Percentiles rank a stretch among this genome's conserved stretches.
Evolutionary conservation across 2,797 vertebrate species (phyloP).

Genomic region (Ceryle rudis): DNA sequence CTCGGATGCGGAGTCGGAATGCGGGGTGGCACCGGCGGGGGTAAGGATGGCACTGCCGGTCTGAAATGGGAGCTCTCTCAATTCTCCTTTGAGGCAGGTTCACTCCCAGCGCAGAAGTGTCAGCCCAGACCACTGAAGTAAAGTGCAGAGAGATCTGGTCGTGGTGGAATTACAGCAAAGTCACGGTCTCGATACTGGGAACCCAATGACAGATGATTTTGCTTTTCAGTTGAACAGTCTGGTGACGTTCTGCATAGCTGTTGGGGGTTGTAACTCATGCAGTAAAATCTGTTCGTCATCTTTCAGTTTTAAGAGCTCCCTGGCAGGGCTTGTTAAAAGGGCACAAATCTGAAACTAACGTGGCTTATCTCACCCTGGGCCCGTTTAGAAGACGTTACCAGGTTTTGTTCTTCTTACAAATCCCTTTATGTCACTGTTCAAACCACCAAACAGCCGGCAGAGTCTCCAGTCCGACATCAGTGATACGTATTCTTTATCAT

Average conservation of each 20-base stretch:
- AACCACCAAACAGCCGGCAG: neutral
- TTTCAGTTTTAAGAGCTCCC: conserved; percentile 14
- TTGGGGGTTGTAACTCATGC: neutral
- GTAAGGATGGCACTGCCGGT: neutral
- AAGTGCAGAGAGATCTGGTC: neutral
- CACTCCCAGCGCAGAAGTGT: neutral
- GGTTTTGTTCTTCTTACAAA: conserved; percentile 17
- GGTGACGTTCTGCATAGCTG: neutral
- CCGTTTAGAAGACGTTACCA: neutral
- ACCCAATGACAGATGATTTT: neutral
- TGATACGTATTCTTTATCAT: neutral
- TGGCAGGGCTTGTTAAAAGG: conserved; percentile 13
- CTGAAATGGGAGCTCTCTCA: neutral
- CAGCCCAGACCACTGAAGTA: neutral
- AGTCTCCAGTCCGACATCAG: neutral
- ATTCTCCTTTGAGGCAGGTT: neutral
- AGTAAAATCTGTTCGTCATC: conserved; percentile 6
- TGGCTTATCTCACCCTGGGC: neutral
- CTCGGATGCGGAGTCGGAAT: neutral
- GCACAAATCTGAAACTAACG: neutral
- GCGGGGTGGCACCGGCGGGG: neutral
- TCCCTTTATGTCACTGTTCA: neutral
- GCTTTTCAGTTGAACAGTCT: neutral
- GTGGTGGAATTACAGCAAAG: neutral
- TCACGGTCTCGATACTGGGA: accelerated